These are phyloP conservation scores for Saguinus imperator DNA, from an alignment of 2,113 vertebrate genomes.

Conservation along the genomic window DNA sequence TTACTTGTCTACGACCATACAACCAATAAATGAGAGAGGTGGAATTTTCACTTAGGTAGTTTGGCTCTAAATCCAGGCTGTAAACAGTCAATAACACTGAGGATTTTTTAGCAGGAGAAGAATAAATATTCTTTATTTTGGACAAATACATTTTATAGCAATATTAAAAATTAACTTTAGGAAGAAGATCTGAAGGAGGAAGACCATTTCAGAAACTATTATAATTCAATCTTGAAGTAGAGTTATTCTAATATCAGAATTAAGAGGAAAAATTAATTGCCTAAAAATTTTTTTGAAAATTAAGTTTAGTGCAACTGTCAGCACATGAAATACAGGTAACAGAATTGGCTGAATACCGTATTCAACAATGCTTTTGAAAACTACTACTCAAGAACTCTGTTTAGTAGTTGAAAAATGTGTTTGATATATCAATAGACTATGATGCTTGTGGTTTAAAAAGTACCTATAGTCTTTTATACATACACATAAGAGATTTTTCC, in stretches of 20 bases:
- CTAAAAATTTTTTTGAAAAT: slow-evolving; percentile 45
- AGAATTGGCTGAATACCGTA: neutral
- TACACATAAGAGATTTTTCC: slow-evolving; percentile 74
- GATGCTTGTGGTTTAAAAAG: slow-evolving; percentile 37
- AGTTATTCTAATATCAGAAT: slow-evolving; percentile 31
- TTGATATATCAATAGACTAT: slow-evolving; percentile 23
- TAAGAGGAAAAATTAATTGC: slow-evolving; percentile 42
- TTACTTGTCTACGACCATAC: slow-evolving; percentile 1
- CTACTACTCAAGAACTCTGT: slow-evolving; percentile 38
- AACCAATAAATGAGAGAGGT: slow-evolving; percentile 10
- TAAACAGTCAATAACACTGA: slow-evolving; percentile 18
- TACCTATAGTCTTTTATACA: slow-evolving; percentile 42
- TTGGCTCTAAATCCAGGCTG: neutral
- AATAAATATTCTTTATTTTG: slow-evolving; percentile 21
- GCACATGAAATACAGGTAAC: neutral
- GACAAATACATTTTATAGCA: neutral
- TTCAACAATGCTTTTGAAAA: slow-evolving; percentile 50
- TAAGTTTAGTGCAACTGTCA: neutral
- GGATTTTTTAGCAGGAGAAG: slow-evolving; percentile 17
- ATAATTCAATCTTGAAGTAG: neutral
- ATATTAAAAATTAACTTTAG: neutral
- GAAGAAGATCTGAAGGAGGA: neutral
- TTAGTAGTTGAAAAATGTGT: slow-evolving; percentile 50
- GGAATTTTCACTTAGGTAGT: neutral
- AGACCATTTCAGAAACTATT: slow-evolving; percentile 43